Base-by-base conservation (phyloP, 2,113 vertebrate species). In the Xenus cinereus region DNA sequence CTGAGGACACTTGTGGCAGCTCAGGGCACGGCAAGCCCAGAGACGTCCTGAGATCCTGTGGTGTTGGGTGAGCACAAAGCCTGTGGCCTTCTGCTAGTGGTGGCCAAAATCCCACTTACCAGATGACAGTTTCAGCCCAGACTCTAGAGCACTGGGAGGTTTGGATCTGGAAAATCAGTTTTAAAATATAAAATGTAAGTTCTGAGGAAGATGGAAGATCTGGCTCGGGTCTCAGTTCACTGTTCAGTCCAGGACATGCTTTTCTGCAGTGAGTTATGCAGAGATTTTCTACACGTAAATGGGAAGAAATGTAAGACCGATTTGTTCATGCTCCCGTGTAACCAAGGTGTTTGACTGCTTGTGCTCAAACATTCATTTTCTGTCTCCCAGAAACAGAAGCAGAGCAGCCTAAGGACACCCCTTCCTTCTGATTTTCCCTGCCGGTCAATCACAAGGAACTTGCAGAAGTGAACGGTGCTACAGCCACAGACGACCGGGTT, bases 21-120 rank as follows among this genome's bases (percentile, higher is more conserved):
- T 60, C 28, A 26, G 54, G 19, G 35, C n/a, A 33, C 2, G 1
- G 45, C 9, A 35, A 37, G 7, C 10, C 27, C 75, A 28, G 67
- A 57, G 45, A 5, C 3, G 1, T 33, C 10, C 53, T n/a, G 37
- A 51, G 46, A 50, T 27, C 8, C 5, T 50, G 12, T 1, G 4
- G 18, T 37, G 37, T 4, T 5, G 15, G 14, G 14, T 64, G 4
- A 33, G 6, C 4, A 21, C 32, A 28, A 46, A 14, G 32, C 12
- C 21, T 1, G 0, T 18, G 15, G 6, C 8, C 3, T 13, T 23
- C 33, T 60, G 17, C 43, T 54, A 12, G 9, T 5, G 41, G 21
- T 54, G 68, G 14, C n/a, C 59, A 64, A 68, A 89, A 39, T 35
- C 37, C 3, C 27, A 2, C 45, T 54, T 11, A 19, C 9, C 50